Conservation (phyloP, 2,888 invertebrate species). For the Poecilus cupreus region DNA sequence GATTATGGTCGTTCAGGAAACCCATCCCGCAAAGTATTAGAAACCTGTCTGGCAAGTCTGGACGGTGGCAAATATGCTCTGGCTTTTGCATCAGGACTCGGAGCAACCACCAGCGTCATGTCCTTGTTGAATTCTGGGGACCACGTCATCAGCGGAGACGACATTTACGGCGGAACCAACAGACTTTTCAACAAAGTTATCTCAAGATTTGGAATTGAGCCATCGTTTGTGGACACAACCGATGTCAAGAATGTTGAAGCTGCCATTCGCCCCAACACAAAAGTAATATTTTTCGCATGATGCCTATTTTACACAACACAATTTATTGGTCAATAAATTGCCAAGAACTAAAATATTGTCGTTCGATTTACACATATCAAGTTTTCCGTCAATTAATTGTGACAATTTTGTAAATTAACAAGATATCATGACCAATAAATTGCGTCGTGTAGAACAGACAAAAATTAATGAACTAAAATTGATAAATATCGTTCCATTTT, state of each 20-base stretch:
- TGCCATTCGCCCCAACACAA: slow-evolving; percentile 88
- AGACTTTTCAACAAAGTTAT: slow-evolving; percentile 77
- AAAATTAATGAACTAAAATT: too few relatives aligned
- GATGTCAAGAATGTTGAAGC: slow-evolving; percentile 79
- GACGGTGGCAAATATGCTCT: slow-evolving; percentile 92
- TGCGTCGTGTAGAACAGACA: too few relatives aligned
- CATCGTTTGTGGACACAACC: slow-evolving; percentile 87
- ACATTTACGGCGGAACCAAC: slow-evolving; percentile 96
- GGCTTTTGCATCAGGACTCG: slow-evolving; percentile 93
- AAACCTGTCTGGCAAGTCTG: slow-evolving; percentile 91
- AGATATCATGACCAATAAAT: too few relatives aligned
- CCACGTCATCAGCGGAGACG: slow-evolving; percentile 92
- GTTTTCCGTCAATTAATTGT: too few relatives aligned
- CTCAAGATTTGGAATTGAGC: slow-evolving; percentile 81
- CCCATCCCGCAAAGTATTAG: slow-evolving; percentile 91
- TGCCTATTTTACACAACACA: not conserved
- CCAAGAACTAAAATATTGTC: too few relatives aligned
- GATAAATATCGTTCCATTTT: slow-evolving; percentile 65
- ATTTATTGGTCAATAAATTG: not conserved
- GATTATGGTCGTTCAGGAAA: slow-evolving; percentile 97
- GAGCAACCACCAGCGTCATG: slow-evolving; percentile 85
- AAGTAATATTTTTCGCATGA: slow-evolving; percentile 74
- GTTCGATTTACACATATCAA: too few relatives aligned
- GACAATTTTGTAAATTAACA: too few relatives aligned
- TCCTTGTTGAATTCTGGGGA: slow-evolving; percentile 89